Base-by-base conservation (phyloP, 2,797 vertebrate genomes). In the Pantherophis alleghaniensis region DNA sequence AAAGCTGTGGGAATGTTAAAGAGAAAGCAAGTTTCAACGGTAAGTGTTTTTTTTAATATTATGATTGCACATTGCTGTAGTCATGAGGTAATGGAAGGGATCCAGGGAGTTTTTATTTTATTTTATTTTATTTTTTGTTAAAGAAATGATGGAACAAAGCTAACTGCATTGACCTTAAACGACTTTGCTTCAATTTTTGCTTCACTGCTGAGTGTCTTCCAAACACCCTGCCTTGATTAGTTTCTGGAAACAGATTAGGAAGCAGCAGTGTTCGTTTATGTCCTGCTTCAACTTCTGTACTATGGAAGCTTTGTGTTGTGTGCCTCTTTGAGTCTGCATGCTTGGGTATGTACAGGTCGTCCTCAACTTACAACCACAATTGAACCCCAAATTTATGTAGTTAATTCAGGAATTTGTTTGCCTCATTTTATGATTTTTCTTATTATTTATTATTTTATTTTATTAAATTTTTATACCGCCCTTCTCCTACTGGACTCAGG, bases 1-100 rank as follows among this genome's bases (percentile, higher is more conserved):
- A 42, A 47, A 83, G 28, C 7, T 88, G 55, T 89, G 55, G 32
- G 55, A 83, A 90, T 61, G 32, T 26, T 61, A 90, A 86, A 26
- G 37, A 61, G 37, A 59, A 90, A 93, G 26, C 16, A 86, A 20
- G 51, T 61, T 93, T 89, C 26, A 13, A 26, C 47, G 63, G 28
- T 24, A n/a, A 86, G n/a, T 3, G 1, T 92, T 93, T 0, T 88
- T 87, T 4, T 92, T 90, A 88, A 92, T 24, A 83, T 37, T 86
- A 57, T 51, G n/a, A 37, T 74, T 55, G 55, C 14, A 5, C 32
- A 37, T 92, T 60, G 63, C 32, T 92, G 32, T 10, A 42, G 42
- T 89, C 55, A 92, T 94, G 86, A 89, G 61, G 92, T 47, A 95
- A 32, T 61, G 86, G 86, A 92, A n/a, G 86, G 94, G 86, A 89